Conservation (phyloP, 2,888 invertebrate genomes). For the Chesias legatella region DNA sequence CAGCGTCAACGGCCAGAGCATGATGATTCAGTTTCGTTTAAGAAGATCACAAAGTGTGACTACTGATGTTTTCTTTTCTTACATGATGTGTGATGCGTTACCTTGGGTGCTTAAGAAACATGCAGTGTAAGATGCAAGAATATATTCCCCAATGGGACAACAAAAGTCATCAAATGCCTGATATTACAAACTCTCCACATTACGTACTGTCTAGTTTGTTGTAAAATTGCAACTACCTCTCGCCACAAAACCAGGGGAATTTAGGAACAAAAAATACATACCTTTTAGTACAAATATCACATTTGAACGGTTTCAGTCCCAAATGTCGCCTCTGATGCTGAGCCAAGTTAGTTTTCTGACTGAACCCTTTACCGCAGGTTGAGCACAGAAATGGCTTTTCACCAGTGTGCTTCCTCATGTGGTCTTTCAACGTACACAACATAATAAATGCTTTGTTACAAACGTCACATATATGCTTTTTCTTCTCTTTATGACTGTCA, state of each 20-base stretch:
- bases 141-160: no score
- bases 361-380: constrained; percentile 80
- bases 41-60: no score
- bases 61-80: no score
- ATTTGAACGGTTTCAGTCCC: constrained; percentile 68
- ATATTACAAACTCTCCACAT: no score
- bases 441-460: constrained; percentile 71
- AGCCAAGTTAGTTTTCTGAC: constrained; percentile 80
- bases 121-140: no score
- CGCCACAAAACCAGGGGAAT: not conserved
- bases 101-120: no score
- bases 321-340: constrained; percentile 81
- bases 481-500: constrained; percentile 67
- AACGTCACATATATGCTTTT: constrained; percentile 66
- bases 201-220: no score
- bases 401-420: constrained; percentile 79
- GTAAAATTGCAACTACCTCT: not conserved
- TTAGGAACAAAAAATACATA: constrained; percentile 25
- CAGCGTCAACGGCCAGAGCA: no score
- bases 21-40: no score
- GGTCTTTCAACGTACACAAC: constrained; percentile 80
- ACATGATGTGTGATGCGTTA: no score
- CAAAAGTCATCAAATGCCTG: no score
- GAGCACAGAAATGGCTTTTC: constrained; percentile 81
- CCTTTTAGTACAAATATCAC: constrained; percentile 67